Evolutionary conservation across 2,888 invertebrate genomes (phyloP).

Genomic region (Lasioglossum pauxillum): DNA sequence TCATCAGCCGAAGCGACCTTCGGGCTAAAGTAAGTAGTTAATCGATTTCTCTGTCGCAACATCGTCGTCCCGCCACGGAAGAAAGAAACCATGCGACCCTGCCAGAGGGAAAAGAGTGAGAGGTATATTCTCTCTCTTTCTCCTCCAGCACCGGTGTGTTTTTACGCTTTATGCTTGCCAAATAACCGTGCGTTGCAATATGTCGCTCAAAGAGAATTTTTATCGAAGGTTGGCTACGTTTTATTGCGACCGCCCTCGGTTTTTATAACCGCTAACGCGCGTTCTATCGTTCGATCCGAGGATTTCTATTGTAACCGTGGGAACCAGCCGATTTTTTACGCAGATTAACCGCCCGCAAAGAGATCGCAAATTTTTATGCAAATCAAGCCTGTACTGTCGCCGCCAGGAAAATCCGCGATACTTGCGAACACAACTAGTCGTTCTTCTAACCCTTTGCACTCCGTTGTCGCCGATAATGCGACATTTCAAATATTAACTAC

Average conservation of each 20-base stretch:
- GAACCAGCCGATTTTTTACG: background rate
- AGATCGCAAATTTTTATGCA: background rate
- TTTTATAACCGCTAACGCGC: conserved; percentile 11
- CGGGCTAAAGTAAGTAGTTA: conserved; percentile 59
- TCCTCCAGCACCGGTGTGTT: conserved; percentile 3
- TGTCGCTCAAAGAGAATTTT: conserved; percentile 54
- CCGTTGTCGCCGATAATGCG: background rate
- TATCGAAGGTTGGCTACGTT: conserved; percentile 28
- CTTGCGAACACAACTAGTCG: background rate
- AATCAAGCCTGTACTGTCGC: background rate
- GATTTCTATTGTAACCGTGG: conserved; percentile 19
- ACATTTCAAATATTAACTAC: too few relatives aligned
- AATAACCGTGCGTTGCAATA: conserved; percentile 47
- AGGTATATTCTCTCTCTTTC: background rate
- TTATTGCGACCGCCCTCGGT: conserved; percentile 31
- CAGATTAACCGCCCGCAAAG: background rate
- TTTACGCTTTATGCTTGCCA: conserved; percentile 47
- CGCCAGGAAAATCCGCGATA: background rate
- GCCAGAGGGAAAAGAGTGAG: background rate
- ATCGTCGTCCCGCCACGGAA: conserved; percentile 21
- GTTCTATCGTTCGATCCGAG: conserved; percentile 9
- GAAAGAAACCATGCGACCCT: conserved; percentile 46
- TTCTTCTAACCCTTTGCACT: background rate
- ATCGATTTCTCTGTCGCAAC: conserved; percentile 51
- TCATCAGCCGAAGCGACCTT: conserved; percentile 47